phyloP scores from a whole-genome alignment of 1,140 invertebrate species.

The Nasonia longicornis region DNA sequence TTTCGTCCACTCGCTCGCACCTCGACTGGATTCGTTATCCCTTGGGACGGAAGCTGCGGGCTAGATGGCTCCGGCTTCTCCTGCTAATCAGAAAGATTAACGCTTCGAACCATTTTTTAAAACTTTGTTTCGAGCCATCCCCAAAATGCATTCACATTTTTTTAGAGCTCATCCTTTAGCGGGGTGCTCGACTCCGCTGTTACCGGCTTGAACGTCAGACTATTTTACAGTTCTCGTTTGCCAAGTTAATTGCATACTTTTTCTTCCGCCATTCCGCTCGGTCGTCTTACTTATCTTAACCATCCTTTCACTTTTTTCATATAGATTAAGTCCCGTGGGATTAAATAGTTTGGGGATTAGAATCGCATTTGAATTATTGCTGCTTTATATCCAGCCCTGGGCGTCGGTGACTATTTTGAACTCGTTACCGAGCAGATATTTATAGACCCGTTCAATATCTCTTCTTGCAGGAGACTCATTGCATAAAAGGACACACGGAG shows the following conservation, averaged over 20 bases:
- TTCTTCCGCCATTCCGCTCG: background rate
- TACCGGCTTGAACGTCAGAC: background rate
- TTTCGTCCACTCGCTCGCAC: constrained; percentile 38
- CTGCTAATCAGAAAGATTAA: constrained; percentile 33
- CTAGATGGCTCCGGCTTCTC: background rate
- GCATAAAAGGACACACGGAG: background rate
- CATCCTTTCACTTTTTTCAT: constrained; percentile 1
- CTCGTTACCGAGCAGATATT: constrained; percentile 5
- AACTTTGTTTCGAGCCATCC: constrained; percentile 18
- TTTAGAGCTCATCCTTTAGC: background rate
- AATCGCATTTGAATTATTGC: background rate
- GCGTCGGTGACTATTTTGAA: constrained; percentile 10
- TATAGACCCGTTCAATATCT: constrained; percentile 11
- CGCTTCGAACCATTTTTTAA: constrained; percentile 29
- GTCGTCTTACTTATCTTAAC: constrained; percentile 3
- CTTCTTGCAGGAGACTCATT: background rate
- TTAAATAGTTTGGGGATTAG: background rate
- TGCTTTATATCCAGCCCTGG: background rate
- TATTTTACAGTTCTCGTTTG: constrained; percentile 1
- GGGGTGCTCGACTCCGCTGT: background rate
- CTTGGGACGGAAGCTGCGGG: background rate
- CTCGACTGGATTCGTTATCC: constrained; percentile 33
- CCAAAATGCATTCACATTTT: constrained; percentile 24
- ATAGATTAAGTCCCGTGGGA: background rate
- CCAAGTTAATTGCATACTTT: constrained; percentile 21